phyloP scores from a whole-genome alignment of 35 echinoderm and acorn worm species.

The Apostichopus japonicus region DNA sequence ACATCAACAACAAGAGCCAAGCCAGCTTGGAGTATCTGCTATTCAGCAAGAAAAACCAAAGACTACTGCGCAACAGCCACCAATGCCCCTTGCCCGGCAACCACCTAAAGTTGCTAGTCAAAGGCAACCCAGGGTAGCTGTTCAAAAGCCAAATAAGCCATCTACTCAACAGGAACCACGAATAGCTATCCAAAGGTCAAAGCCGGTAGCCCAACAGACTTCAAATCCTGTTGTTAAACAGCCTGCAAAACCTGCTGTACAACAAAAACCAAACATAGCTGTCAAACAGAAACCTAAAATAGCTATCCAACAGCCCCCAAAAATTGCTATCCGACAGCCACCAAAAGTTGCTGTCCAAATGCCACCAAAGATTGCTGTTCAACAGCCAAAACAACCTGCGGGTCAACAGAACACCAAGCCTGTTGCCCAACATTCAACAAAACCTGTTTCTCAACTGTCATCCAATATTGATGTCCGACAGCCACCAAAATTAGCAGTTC shows the following conservation, averaged over 20 bases:
- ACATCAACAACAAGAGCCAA: not conserved
- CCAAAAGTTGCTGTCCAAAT: not conserved
- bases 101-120: not conserved
- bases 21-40: not conserved
- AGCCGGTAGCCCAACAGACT: no score
- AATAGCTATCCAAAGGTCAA: no score
- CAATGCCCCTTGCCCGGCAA: not conserved
- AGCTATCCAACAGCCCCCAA: not conserved
- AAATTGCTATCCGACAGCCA: not conserved
- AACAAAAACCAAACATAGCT: not conserved
- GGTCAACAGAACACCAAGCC: not conserved
- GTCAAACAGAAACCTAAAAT: not conserved
- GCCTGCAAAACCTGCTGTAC: not conserved
- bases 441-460: not conserved
- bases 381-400: not conserved
- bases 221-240: no score
- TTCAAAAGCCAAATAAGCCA: not conserved
- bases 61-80: no score
- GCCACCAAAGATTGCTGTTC: not conserved
- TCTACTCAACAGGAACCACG: not conserved
- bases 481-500: not conserved
- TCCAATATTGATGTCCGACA: not conserved
- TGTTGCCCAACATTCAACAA: not conserved
- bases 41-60: no score
- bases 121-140: not conserved